Evolutionary conservation across 2,113 vertebrate genomes (phyloP).

Genomic region (Atlantisia rogersi): DNA sequence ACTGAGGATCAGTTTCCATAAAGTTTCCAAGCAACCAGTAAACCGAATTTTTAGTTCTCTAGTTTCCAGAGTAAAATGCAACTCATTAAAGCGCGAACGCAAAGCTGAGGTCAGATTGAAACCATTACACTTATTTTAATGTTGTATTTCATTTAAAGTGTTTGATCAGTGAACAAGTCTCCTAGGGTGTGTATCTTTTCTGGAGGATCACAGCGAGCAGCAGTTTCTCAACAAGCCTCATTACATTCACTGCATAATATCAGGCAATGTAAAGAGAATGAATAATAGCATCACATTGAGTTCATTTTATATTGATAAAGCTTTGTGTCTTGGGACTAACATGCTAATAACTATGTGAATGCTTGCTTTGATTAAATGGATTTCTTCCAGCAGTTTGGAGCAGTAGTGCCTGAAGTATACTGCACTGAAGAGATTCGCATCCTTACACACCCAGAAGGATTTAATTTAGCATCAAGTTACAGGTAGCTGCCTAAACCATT

Average conservation of each 20-base stretch:
- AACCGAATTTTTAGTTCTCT: background rate
- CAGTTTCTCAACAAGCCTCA: constrained; percentile 8
- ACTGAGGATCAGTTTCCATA: background rate
- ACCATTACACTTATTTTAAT: background rate
- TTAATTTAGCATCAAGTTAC: background rate
- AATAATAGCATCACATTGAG: background rate
- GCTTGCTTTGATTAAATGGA: constrained; percentile 22
- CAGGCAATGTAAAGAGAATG: background rate
- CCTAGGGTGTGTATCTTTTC: background rate
- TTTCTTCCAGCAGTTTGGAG: background rate
- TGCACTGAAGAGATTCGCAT: background rate
- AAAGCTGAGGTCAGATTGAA: background rate
- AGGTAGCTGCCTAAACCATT: background rate
- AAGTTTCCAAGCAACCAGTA: background rate
- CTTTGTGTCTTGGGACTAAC: background rate
- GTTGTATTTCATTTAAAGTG: background rate
- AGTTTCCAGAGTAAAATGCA: background rate
- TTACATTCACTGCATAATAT: background rate
- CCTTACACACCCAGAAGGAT: background rate
- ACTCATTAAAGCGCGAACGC: background rate
- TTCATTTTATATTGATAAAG: constrained; percentile 31
- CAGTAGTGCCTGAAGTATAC: background rate
- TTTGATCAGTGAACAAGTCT: constrained; percentile 15
- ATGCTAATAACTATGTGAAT: background rate
- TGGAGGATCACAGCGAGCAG: background rate